phyloP scores from a whole-genome alignment of 2,797 vertebrate species.

The Tadarida brasiliensis region DNA sequence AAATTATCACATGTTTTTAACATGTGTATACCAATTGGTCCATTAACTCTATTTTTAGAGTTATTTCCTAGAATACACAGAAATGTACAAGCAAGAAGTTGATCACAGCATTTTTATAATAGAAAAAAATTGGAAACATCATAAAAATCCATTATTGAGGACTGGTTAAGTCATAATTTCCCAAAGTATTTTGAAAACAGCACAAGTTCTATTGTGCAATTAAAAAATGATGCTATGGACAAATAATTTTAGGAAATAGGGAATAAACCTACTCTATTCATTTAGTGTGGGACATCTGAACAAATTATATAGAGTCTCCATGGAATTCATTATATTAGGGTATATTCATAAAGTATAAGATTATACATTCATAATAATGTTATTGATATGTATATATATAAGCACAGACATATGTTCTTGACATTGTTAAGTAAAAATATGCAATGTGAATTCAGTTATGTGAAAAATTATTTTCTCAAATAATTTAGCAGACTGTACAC shows the following conservation, averaged over 20 bases:
- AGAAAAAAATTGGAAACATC: background rate
- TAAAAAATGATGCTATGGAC: background rate
- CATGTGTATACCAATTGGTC: background rate
- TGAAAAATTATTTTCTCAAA: background rate
- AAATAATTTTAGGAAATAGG: background rate
- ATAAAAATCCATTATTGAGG: background rate
- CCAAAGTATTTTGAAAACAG: constrained; percentile 27
- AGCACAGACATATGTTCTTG: background rate
- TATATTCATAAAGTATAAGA: background rate
- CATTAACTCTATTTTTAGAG: constrained; percentile 36
- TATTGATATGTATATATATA: background rate
- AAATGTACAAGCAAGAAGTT: constrained; percentile 1
- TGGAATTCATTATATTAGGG: background rate
- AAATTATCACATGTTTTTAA: constrained; percentile 1
- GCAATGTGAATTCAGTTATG: background rate
- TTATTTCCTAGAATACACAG: background rate
- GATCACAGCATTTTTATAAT: constrained; percentile 30
- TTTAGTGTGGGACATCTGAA: background rate
- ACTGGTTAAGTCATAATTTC: constrained; percentile 35
- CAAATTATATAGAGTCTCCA: background rate
- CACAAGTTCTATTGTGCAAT: constrained; percentile 19
- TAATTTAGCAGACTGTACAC: background rate
- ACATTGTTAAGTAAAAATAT: background rate
- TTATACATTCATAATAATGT: background rate
- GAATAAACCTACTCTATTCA: background rate